Percentiles rank a stretch among this genome's conserved stretches.
Evolutionary conservation across 2,113 vertebrate species (phyloP).

Genomic region (Xiphophorus couchianus): DNA sequence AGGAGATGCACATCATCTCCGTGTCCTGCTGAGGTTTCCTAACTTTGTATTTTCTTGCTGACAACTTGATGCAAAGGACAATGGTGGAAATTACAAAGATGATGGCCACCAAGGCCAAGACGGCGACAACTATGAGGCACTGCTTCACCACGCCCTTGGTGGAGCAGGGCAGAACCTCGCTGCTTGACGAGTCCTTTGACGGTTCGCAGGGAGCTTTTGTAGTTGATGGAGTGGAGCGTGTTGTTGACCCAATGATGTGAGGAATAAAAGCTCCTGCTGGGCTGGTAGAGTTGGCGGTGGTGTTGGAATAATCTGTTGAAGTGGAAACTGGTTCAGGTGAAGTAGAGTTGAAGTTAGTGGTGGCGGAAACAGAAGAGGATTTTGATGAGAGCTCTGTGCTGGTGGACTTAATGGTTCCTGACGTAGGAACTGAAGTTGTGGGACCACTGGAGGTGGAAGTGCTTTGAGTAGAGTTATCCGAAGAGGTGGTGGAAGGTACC

Average conservation of each 20-base stretch:
- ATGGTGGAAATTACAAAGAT: conserved; percentile 84
- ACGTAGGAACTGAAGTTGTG: conserved; percentile 2
- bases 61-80: conserved; percentile 82
- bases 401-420: not conserved
- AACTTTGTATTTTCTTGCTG: conserved; percentile 64
- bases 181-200: not conserved
- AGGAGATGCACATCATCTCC: conserved; percentile 91
- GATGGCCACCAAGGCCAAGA: conserved; percentile 81
- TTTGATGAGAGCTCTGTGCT: not conserved
- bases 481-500: conserved; percentile 5
- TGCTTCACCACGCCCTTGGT: conserved; percentile 30
- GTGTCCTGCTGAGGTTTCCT: conserved; percentile 62
- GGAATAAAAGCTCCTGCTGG: not conserved
- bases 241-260: not conserved
- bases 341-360: not conserved
- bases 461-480: not conserved
- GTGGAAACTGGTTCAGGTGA: not conserved
- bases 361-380: not conserved
- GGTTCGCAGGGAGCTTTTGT: not conserved
- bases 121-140: conserved; percentile 84
- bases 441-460: not conserved
- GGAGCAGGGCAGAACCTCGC: conserved; percentile 39
- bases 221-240: not conserved
- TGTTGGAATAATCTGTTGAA: not conserved
- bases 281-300: conserved; percentile 1